A percentile compares a stretch with the other conserved stretches of the same genome.
Evolutionary conservation across 2,113 vertebrate species (phyloP).

Genomic region (Nasalis larvatus): DNA sequence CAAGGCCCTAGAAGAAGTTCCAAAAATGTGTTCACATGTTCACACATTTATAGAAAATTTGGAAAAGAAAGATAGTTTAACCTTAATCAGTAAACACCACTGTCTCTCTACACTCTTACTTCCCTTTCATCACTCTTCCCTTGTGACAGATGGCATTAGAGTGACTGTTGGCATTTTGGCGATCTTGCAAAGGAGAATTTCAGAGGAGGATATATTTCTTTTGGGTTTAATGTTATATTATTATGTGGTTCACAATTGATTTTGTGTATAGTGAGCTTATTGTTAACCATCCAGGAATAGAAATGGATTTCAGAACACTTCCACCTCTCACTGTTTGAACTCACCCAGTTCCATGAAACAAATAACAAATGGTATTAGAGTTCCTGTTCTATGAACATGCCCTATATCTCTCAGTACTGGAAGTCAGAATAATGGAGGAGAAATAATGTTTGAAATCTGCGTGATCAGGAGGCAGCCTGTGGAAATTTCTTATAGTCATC

Average conservation of each 20-base stretch:
- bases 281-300: background rate
- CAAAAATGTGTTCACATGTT: background rate
- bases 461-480: background rate
- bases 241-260: background rate
- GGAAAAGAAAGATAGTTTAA: background rate
- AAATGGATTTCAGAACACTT: background rate
- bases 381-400: background rate
- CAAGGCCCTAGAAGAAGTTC: background rate
- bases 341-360: background rate
- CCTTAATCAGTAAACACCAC: background rate
- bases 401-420: background rate
- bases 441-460: slow-evolving; percentile 26
- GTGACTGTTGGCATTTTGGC: background rate
- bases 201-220: background rate
- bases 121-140: background rate
- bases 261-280: background rate
- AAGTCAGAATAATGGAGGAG: background rate
- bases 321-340: background rate
- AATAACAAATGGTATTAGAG: background rate
- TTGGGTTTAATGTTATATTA: background rate
- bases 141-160: background rate
- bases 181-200: background rate
- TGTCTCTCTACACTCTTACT: background rate
- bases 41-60: slow-evolving; percentile 9
- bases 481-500: background rate